These are phyloP conservation scores for Drosophila pseudoobscura DNA, from an alignment of 1,140 invertebrate genomes.

Conservation along the genomic window DNA sequence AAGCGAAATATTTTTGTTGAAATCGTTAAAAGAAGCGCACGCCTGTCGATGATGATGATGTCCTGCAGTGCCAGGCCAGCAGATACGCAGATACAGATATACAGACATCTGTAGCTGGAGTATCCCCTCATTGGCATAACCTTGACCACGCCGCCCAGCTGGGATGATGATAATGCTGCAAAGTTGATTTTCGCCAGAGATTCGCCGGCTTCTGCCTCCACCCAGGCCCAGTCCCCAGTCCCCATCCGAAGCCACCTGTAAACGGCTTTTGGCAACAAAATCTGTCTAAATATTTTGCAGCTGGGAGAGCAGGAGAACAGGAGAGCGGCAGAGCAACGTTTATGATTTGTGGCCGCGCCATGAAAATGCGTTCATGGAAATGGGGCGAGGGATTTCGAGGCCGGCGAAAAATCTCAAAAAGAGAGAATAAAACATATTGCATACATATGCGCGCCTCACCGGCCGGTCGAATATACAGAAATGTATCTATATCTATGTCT, in stretches of 20 bases:
- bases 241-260: constrained; percentile 57
- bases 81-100: constrained; percentile 35
- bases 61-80: constrained; percentile 61
- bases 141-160: constrained; percentile 75
- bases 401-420: constrained; percentile 17
- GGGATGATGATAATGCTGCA: constrained; percentile 65
- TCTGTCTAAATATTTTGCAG: constrained; percentile 76
- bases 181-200: constrained; percentile 34
- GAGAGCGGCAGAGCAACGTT: constrained; percentile 17
- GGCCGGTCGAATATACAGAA: constrained; percentile 56
- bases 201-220: neutral
- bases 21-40: constrained; percentile 77
- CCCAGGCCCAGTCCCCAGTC: neutral
- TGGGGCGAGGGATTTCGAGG: constrained; percentile 40
- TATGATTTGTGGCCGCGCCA: constrained; percentile 71
- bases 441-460: constrained; percentile 75
- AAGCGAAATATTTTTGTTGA: constrained; percentile 74
- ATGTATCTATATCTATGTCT: constrained; percentile 20
- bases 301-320: constrained; percentile 34
- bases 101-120: constrained; percentile 23
- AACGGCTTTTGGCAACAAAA: constrained; percentile 55
- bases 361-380: constrained; percentile 72
- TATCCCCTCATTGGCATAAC: constrained; percentile 52
- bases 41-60: constrained; percentile 74
- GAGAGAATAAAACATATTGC: constrained; percentile 68